A percentile compares a stretch with the other conserved stretches of the same genome.
Evolutionary conservation across 2,797 vertebrate genomes (phyloP).

Genomic region (Pseudopleuronectes americanus): DNA sequence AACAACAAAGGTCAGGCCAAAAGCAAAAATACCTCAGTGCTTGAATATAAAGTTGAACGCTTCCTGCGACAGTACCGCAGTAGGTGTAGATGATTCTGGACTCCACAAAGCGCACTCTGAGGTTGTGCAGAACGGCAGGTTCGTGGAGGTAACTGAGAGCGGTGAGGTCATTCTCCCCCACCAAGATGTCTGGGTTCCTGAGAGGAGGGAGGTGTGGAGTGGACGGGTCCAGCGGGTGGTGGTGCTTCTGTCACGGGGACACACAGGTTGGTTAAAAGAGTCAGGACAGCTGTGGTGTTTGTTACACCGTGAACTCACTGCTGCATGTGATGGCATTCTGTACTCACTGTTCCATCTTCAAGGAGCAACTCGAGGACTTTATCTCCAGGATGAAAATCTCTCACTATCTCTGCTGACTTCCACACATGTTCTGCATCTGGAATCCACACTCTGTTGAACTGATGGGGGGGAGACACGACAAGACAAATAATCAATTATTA

Average conservation of each 20-base stretch:
- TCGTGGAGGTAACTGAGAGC: constrained; percentile 98
- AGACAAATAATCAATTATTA: not conserved
- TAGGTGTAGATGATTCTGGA: constrained; percentile 98
- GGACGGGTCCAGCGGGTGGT: constrained; percentile 82
- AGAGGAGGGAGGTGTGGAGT: constrained; percentile 88
- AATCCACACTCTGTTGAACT: constrained; percentile 99
- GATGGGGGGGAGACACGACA: not conserved
- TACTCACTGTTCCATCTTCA: constrained; percentile 92
- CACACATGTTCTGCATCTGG: constrained; percentile 92
- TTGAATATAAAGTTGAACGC: not conserved
- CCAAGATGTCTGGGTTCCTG: constrained; percentile 97
- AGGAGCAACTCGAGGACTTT: constrained; percentile 83
- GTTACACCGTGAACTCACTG: constrained; percentile 18
- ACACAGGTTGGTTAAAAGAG: constrained; percentile 19
- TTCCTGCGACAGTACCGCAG: constrained; percentile 84
- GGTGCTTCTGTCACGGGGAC: constrained; percentile 81
- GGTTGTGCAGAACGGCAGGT: constrained; percentile 96
- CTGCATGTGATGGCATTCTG: constrained; percentile 7
- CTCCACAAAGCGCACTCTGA: constrained; percentile 94
- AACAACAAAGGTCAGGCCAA: constrained; percentile 30
- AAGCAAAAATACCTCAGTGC: not conserved
- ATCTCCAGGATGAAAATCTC: constrained; percentile 87
- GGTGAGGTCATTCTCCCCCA: constrained; percentile 98
- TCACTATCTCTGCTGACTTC: constrained; percentile 93
- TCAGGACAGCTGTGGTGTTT: constrained; percentile 17